These are phyloP conservation scores for Limanda limanda DNA, from an alignment of 2,113 vertebrate species.

Conservation along the genomic window DNA sequence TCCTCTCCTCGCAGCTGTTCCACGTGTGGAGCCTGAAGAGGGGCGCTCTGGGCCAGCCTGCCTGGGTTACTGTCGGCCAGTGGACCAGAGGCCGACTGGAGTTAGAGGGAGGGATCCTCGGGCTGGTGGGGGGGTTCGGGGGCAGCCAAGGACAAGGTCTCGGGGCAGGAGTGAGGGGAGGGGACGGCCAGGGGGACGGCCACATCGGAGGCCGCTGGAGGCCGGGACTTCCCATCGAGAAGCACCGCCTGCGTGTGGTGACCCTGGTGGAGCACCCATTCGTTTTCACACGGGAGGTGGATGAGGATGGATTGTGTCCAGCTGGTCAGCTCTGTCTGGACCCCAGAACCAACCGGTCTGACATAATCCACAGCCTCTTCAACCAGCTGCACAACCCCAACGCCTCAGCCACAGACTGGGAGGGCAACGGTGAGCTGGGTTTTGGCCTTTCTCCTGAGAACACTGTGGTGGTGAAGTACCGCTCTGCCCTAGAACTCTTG, in stretches of 20 bases:
- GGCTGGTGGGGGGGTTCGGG: constrained; percentile 84
- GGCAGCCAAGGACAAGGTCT: constrained; percentile 91
- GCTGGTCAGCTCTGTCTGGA: constrained; percentile 95
- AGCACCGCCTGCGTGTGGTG: constrained; percentile 90
- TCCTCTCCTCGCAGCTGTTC: constrained; percentile 92
- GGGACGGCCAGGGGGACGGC: constrained; percentile 66
- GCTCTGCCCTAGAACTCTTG: neutral
- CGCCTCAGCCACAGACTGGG: constrained; percentile 70
- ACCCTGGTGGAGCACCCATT: constrained; percentile 96
- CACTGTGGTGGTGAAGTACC: neutral
- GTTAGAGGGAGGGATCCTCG: constrained; percentile 89
- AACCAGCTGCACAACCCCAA: constrained; percentile 90
- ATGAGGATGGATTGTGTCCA: constrained; percentile 92
- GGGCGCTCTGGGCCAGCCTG: constrained; percentile 91
- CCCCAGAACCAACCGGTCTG: constrained; percentile 90
- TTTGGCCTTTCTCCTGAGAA: constrained; percentile 1
- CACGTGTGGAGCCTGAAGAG: constrained; percentile 97
- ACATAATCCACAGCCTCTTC: constrained; percentile 88
- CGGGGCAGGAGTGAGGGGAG: constrained; percentile 83
- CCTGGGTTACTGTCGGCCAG: constrained; percentile 94
- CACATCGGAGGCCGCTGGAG: constrained; percentile 75
- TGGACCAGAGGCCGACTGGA: constrained; percentile 90
- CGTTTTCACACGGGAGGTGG: constrained; percentile 92
- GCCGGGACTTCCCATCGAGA: constrained; percentile 73
- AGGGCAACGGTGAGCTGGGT: constrained; percentile 60